phyloP scores from a whole-genome alignment of 64 coral and sea anemone genomes.

The Pocillopora verrucosa region DNA sequence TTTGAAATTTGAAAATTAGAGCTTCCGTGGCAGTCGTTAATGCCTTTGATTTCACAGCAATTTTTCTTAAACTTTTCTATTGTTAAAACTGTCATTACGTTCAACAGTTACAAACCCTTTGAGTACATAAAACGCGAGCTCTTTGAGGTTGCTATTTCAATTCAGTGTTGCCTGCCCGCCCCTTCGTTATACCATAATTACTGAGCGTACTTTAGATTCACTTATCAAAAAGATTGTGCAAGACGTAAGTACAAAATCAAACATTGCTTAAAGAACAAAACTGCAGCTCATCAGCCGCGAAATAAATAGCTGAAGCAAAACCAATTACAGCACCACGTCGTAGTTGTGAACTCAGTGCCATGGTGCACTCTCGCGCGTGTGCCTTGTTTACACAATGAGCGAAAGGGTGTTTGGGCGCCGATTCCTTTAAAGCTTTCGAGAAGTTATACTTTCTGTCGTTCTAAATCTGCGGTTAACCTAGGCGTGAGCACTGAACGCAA shows the following conservation, averaged over 20 bases:
- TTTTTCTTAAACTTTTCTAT: slow-evolving; percentile 17
- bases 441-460: background rate
- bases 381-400: background rate
- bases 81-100: slow-evolving; percentile 40
- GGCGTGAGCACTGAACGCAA: background rate
- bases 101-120: slow-evolving; percentile 35
- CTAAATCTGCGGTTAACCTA: background rate
- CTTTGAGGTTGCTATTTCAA: slow-evolving; percentile 51
- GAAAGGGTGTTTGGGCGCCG: background rate
- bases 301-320: background rate
- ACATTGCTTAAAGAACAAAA: slow-evolving; percentile 19
- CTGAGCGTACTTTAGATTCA: slow-evolving; percentile 28
- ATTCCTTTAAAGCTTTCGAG: slow-evolving; percentile 14
- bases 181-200: slow-evolving; percentile 33
- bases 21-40: slow-evolving; percentile 33
- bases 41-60: slow-evolving; percentile 31
- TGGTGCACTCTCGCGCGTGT: background rate
- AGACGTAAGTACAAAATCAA: slow-evolving; percentile 19
- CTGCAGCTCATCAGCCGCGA: background rate
- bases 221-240: slow-evolving; percentile 38
- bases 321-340: slow-evolving; percentile 7
- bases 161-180: slow-evolving; percentile 6
- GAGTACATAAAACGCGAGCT: slow-evolving; percentile 43
- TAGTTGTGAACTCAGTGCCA: background rate
- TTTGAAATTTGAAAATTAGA: slow-evolving; percentile 26